A percentile compares a stretch with the other conserved stretches of the same genome.
These are phyloP conservation scores for Sebastes flavidus DNA, from an alignment of 2,797 vertebrate genomes.

Conservation along the genomic window DNA sequence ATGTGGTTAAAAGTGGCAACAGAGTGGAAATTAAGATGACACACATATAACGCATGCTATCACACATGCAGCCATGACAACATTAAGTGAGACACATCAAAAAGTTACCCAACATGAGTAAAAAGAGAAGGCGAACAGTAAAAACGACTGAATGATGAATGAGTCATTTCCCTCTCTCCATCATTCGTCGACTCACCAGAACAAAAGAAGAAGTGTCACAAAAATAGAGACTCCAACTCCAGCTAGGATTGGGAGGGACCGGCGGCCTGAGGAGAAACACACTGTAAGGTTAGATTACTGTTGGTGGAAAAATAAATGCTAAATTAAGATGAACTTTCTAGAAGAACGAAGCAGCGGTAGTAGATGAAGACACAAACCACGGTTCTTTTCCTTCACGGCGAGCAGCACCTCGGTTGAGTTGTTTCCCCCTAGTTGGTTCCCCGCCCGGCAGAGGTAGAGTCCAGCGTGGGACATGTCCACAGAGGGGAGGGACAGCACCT, in stretches of 20 bases:
- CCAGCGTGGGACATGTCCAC: slow-evolving; percentile 37
- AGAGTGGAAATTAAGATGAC: neutral
- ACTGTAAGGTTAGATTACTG: neutral
- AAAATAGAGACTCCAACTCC: slow-evolving; percentile 43
- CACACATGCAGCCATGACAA: neutral
- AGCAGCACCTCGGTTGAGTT: slow-evolving; percentile 52
- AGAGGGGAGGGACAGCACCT: slow-evolving; percentile 38
- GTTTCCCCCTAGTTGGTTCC: slow-evolving; percentile 45
- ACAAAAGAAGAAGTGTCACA: slow-evolving; percentile 33
- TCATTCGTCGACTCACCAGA: slow-evolving; percentile 58
- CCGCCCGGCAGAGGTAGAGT: slow-evolving; percentile 58
- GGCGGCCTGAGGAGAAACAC: slow-evolving; percentile 30
- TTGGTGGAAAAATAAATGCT: neutral
- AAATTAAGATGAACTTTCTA: neutral
- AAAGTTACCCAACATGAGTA: neutral
- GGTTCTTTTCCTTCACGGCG: neutral
- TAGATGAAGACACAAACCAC: slow-evolving; percentile 27
- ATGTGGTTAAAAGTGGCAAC: neutral
- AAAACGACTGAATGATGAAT: neutral
- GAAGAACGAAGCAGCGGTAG: neutral
- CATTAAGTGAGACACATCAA: neutral
- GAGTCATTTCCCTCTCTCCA: neutral
- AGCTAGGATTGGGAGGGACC: neutral
- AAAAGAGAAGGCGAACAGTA: neutral
- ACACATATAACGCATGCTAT: neutral